These are phyloP conservation scores for Heliconius nattereri DNA, from an alignment of 1,140 invertebrate genomes.

Conservation along the genomic window DNA sequence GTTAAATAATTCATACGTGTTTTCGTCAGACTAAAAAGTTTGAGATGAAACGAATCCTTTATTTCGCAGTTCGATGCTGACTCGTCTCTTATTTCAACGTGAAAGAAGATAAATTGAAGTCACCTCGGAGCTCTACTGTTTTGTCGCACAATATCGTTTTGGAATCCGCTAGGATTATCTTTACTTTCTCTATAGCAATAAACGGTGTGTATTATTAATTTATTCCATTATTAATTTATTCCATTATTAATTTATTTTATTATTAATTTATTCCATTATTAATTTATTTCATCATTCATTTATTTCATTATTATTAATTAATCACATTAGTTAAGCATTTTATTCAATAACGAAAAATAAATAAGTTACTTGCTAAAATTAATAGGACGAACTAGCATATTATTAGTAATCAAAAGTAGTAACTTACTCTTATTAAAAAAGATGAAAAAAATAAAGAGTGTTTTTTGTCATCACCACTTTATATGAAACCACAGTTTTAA, in stretches of 20 bases:
- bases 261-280: background rate
- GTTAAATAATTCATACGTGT: background rate
- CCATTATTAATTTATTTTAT: background rate
- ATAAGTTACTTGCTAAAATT: too few relatives aligned
- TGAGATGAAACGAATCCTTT: slow-evolving; percentile 43
- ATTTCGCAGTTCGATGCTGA: slow-evolving; percentile 41
- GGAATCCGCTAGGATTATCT: slow-evolving; percentile 28
- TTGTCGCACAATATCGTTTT: slow-evolving; percentile 37
- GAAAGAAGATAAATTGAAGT: slow-evolving; percentile 56
- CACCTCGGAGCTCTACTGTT: slow-evolving; percentile 42
- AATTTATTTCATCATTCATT: background rate
- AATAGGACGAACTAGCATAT: too few relatives aligned
- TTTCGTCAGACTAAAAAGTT: slow-evolving; percentile 36
- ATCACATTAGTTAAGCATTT: too few relatives aligned
- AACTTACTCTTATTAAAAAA: too few relatives aligned
- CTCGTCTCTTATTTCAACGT: slow-evolving; percentile 37
- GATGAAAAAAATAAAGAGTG: too few relatives aligned
- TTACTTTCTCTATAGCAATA: slow-evolving; percentile 10
- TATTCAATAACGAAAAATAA: too few relatives aligned
- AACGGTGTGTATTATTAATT: background rate
- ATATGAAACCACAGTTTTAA: too few relatives aligned
- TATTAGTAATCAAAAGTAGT: too few relatives aligned
- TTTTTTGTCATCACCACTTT: too few relatives aligned
- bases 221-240: background rate
- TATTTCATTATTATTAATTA: too few relatives aligned